Evolutionary conservation across 92 coral and sea anemone species (phyloP).

Genomic region (Parazoanthus atlanticus): DNA sequence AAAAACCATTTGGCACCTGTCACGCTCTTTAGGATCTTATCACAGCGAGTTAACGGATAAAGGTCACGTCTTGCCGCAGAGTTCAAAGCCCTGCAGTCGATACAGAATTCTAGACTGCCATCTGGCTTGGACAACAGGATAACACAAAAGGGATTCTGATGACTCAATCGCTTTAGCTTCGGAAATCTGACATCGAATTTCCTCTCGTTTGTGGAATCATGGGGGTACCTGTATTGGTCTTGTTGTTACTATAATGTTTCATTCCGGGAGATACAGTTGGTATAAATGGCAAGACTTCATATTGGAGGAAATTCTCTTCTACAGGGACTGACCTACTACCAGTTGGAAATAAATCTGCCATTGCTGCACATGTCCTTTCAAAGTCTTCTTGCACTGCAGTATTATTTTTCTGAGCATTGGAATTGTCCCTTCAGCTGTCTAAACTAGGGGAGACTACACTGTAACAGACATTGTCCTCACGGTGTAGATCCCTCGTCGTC

Average conservation of each 20-base stretch:
- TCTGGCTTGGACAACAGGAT: slow-evolving; percentile 41
- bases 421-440: neutral
- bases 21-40: slow-evolving; percentile 50
- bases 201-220: neutral
- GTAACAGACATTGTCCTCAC: neutral
- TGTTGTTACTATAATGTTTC: too few species aligned
- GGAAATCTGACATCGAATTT: slow-evolving; percentile 30
- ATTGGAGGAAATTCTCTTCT: slow-evolving; percentile 14
- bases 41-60: slow-evolving; percentile 46
- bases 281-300: neutral
- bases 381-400: neutral
- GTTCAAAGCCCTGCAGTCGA: slow-evolving; percentile 51
- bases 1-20: slow-evolving; percentile 51
- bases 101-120: slow-evolving; percentile 37
- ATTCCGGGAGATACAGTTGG: slow-evolving; percentile 12
- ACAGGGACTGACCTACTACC: slow-evolving; percentile 17
- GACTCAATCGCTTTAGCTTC: slow-evolving; percentile 16
- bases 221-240: too few species aligned
- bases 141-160: slow-evolving; percentile 47
- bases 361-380: neutral
- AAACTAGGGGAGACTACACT: neutral
- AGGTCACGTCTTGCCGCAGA: slow-evolving; percentile 36
- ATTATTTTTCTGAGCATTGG: neutral
- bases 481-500: neutral
- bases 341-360: neutral